Evolutionary conservation across 2,888 invertebrate species (phyloP).

Genomic region (Antheraea yamamai): DNA sequence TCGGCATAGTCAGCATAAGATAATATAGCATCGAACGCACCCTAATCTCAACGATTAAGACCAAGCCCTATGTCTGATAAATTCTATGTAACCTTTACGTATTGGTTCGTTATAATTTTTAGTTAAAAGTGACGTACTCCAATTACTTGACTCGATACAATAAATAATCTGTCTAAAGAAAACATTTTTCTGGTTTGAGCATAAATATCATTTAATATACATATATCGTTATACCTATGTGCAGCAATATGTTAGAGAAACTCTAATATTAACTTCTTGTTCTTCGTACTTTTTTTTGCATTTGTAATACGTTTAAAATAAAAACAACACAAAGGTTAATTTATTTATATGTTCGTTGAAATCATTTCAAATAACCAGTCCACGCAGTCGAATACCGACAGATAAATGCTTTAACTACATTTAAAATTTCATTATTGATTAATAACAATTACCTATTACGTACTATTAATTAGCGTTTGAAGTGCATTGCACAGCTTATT

Average conservation of each 20-base stretch:
- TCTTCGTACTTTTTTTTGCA: background rate
- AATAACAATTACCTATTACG: slow-evolving; percentile 51
- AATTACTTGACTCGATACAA: no score
- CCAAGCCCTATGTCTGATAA: background rate
- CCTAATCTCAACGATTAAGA: background rate
- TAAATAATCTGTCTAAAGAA: background rate
- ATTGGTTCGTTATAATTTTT: background rate
- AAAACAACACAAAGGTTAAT: background rate
- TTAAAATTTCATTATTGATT: slow-evolving; percentile 75
- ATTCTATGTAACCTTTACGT: background rate
- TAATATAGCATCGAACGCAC: background rate
- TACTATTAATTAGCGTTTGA: slow-evolving; percentile 58
- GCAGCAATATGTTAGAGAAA: background rate
- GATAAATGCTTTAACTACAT: slow-evolving; percentile 79
- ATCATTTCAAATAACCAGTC: slow-evolving; percentile 25
- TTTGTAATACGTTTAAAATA: background rate
- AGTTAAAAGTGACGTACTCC: background rate
- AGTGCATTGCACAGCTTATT: slow-evolving; percentile 50
- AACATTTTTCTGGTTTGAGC: background rate
- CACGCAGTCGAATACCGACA: slow-evolving; percentile 59
- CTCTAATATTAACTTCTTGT: background rate
- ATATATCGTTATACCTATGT: no score
- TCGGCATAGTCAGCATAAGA: background rate
- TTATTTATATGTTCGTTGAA: slow-evolving; percentile 19
- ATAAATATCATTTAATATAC: background rate